Conservation (phyloP, 2,888 invertebrate species). For the Himalopsyche kuldschensis region DNA sequence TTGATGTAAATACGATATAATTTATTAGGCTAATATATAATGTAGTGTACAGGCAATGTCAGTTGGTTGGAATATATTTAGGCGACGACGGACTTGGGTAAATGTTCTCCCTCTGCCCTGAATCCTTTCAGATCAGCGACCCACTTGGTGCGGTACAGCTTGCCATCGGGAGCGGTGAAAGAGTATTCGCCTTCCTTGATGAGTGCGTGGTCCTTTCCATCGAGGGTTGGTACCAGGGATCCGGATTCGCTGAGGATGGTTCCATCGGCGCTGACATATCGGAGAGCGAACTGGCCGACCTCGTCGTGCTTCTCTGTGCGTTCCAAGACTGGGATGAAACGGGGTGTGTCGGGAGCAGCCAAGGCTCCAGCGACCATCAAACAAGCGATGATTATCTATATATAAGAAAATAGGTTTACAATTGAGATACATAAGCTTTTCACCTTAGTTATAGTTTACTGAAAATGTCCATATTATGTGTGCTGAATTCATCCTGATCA, state of each 20-base stretch:
- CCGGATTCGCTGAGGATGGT: conserved; percentile 29
- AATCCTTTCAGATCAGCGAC: conserved; percentile 35
- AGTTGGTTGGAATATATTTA: background rate
- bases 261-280: conserved; percentile 33
- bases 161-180: conserved; percentile 30
- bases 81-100: conserved; percentile 34
- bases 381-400: background rate
- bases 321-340: conserved; percentile 24
- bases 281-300: conserved; percentile 33
- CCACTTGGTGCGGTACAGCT: conserved; percentile 33
- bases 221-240: conserved; percentile 31
- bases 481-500: too few species aligned
- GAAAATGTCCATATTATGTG: too few species aligned
- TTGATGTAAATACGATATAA: too few species aligned
- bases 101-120: conserved; percentile 34
- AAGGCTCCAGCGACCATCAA: conserved; percentile 17
- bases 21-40: too few species aligned
- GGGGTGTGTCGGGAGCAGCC: conserved; percentile 18
- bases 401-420: background rate
- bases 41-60: background rate
- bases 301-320: conserved; percentile 33
- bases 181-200: conserved; percentile 34
- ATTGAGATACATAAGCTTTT: too few species aligned
- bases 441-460: too few species aligned
- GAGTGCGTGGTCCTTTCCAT: conserved; percentile 35